Conservation (phyloP, 2,797 vertebrate genomes). For the Labroides dimidiatus region DNA sequence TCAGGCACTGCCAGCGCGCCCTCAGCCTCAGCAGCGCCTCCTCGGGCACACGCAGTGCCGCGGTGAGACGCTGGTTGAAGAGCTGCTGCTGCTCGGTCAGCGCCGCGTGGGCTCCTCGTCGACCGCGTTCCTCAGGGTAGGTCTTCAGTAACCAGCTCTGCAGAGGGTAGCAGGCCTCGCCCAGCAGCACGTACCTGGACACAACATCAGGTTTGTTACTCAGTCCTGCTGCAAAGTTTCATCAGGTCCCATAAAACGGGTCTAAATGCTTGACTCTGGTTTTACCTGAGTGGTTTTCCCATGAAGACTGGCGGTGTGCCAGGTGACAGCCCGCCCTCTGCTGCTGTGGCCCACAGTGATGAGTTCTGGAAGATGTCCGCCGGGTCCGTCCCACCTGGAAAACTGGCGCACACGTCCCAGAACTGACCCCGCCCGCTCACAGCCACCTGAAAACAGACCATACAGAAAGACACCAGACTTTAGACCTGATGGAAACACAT, state of each 20-base stretch:
- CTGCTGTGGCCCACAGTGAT: slow-evolving; percentile 76
- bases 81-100: slow-evolving; percentile 47
- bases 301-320: slow-evolving; percentile 65
- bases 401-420: slow-evolving; percentile 87
- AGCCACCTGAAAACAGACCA: slow-evolving; percentile 70
- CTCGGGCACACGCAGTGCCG: slow-evolving; percentile 61
- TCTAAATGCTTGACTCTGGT: neutral
- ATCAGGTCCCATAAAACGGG: neutral
- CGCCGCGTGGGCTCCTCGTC: neutral
- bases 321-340: slow-evolving; percentile 75
- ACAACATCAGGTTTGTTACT: slow-evolving; percentile 8
- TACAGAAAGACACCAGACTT: slow-evolving; percentile 1
- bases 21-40: slow-evolving; percentile 79
- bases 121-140: slow-evolving; percentile 60
- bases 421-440: slow-evolving; percentile 83
- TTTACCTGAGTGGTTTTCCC: slow-evolving; percentile 76
- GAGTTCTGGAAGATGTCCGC: slow-evolving; percentile 79
- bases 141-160: slow-evolving; percentile 83
- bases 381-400: slow-evolving; percentile 83
- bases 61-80: slow-evolving; percentile 70
- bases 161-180: slow-evolving; percentile 79
- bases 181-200: slow-evolving; percentile 80
- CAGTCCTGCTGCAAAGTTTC: no score
- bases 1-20: slow-evolving; percentile 83
- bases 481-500: neutral